Percentiles rank a stretch among this genome's conserved stretches.
phyloP scores from a whole-genome alignment of 2,797 vertebrate genomes.

The Gymnoscopelus braueri region DNA sequence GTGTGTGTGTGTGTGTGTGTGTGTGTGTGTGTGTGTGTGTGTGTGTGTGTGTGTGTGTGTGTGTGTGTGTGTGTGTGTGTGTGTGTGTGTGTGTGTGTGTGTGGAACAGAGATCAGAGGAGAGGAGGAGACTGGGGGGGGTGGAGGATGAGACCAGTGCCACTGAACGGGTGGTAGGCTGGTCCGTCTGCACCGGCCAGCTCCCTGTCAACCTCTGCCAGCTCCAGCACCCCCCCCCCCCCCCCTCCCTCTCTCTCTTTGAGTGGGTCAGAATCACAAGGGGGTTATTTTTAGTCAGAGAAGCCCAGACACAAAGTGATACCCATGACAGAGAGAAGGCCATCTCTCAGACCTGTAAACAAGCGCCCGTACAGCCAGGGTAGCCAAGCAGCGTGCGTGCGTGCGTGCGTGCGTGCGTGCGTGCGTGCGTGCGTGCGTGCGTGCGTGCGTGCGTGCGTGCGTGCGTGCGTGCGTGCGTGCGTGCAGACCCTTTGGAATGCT shows the following conservation, averaged over 20 bases:
- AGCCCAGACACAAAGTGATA: conserved; percentile 33
- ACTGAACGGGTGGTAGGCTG: conserved; percentile 40
- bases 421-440: conserved; percentile 2
- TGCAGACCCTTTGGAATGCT: conserved; percentile 42
- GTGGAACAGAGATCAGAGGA: conserved; percentile 47
- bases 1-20: background rate
- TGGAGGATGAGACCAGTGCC: conserved; percentile 51
- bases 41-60: background rate
- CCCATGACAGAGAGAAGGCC: conserved; percentile 48
- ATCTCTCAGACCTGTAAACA: conserved; percentile 55
- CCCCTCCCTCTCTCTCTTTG: conserved; percentile 8
- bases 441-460: conserved; percentile 26
- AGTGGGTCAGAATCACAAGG: conserved; percentile 35
- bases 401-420: conserved; percentile 5
- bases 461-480: conserved; percentile 46
- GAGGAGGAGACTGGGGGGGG: conserved; percentile 40
- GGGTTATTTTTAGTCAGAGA: conserved; percentile 40
- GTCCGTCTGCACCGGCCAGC: background rate
- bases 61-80: no score
- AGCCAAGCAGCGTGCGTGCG: conserved; percentile 31
- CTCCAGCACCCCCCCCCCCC: background rate
- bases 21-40: no score
- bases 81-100: no score
- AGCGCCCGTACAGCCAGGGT: conserved; percentile 49
- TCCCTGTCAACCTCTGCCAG: conserved; percentile 16